Evolutionary conservation across 2,797 vertebrate species (phyloP), one percentile per base, ranked within the genome.

Genomic region (Melopsittacus undulatus): DNA sequence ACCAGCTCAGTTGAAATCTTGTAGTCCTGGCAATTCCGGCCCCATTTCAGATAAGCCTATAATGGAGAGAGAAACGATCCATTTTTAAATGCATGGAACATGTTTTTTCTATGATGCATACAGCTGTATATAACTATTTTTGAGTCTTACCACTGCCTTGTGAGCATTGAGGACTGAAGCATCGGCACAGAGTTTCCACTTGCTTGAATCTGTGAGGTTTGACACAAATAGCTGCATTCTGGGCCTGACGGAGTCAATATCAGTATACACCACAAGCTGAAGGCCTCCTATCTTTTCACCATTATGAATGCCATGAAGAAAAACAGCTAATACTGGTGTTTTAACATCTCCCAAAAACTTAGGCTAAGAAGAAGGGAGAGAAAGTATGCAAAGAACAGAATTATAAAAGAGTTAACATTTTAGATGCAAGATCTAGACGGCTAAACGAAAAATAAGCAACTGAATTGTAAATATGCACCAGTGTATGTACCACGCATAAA

Each of bases 151-250:
- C 84, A 30, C 92, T 76, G 98, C 97, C 98, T 99, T 98, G 96
- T 98, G 97, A 83, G 92, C 14, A 95, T 98, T 99, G 91, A 98
- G 95, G 76, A 98, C 76, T 46, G 98, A 87, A 52, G 97, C 98
- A 83, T 99, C 98, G 64, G 97, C 98, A 92, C 98, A 99, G 75
- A 99, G 94, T 93, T 97, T 98, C 98, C 98, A 98, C 85, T 98
- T 97, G 97, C 98, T 96, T 29, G 94, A 92, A 61, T 98, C 97
- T 32, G 96, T 95, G 49, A 98, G 96, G 81, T 98, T 98, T 89
- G 98, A 97, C 51, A 98, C 48, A 80, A 98, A 97, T 11, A 98
- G 26, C 95, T 99, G 98, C 40, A 98, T 0, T 92, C 97, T 98
- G 68, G 96, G 93, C 54, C 51, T 97, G 57, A 80, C 2, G 64